Evolutionary conservation across 2,113 vertebrate genomes (phyloP).

Genomic region (Pleuronectes platessa): DNA sequence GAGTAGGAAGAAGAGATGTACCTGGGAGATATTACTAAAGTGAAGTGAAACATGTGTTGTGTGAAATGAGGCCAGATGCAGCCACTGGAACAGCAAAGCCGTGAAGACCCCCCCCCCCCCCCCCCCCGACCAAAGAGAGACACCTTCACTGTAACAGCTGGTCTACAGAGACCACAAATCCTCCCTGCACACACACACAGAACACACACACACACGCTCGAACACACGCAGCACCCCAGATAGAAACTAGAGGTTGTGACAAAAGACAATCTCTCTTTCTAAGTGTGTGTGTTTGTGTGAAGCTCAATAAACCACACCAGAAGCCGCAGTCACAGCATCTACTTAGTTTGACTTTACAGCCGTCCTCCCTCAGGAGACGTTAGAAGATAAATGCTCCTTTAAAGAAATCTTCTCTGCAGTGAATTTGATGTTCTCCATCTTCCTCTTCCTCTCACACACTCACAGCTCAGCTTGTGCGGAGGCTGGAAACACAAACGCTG

Average conservation of each 20-base stretch:
- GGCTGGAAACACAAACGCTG: constrained; percentile 22
- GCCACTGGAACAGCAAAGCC: not conserved
- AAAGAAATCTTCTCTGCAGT: constrained; percentile 38
- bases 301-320: constrained; percentile 36
- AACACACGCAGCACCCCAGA: not conserved
- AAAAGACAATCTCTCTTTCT: not conserved
- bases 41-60: not conserved
- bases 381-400: constrained; percentile 47
- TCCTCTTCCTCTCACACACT: constrained; percentile 26
- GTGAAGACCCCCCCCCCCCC: not conserved
- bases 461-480: constrained; percentile 30
- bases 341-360: constrained; percentile 36
- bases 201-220: not conserved
- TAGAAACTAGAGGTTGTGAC: constrained; percentile 15
- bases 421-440: constrained; percentile 45
- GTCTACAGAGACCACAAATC: constrained; percentile 24
- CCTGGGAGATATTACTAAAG: not conserved
- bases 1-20: not conserved
- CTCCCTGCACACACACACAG: constrained; percentile 1
- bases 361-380: constrained; percentile 40
- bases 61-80: not conserved
- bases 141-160: constrained; percentile 14
- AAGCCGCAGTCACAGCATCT: constrained; percentile 11
- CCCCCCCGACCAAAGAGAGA: not conserved
- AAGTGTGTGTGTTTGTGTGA: constrained; percentile 8